Base-by-base conservation (phyloP, 2,113 vertebrate genomes). In the Grus americana region DNA sequence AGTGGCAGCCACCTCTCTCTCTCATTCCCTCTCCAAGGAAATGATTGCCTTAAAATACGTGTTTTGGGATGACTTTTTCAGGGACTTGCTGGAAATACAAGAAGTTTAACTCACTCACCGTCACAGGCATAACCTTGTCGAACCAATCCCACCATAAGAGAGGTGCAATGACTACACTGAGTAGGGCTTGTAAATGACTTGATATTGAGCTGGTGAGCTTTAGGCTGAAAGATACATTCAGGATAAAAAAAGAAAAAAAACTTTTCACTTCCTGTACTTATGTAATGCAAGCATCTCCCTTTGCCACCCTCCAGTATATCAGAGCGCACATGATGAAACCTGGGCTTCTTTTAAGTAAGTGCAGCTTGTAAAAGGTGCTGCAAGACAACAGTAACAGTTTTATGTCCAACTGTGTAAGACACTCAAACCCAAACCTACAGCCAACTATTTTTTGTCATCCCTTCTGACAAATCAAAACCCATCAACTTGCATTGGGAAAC, bases 41-140 rank as follows among this genome's bases (percentile, higher is more conserved):
- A 74, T 5, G 14, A 9, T 14, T 93, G 40, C 46, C 15, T 49
- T 93, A 61, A 76, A 83, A 72, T 22, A 83, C 19, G 54, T 44
- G 30, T 40, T 81, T 79, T 46, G 17, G 26, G 42, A 79, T 54
- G 34, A 13, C 44, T 85, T 82, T 79, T 15, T 32, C 19, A 86
- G 62, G 38, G 44, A 19, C 19, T 73, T 75, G 49, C 20, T 44
- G 67, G 80, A 55, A 85, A 79, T 11, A 76, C 29, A 87, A 18
- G 1, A 95, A 59, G 36, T 55, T 90, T 78, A 80, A 86, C 38
- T 44, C 86, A 97, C 98, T 98, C 96, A 99, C 99, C 99, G 47
- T 99, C 99, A 4, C 99, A 99, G 96, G 99, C 98, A 34, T 98
- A 99, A 58, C 99, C 99, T 97, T 99, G 99, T 29, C 99, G 98